Base-by-base conservation (phyloP, 2,888 invertebrate genomes). In the Hanleya hanleyi region DNA sequence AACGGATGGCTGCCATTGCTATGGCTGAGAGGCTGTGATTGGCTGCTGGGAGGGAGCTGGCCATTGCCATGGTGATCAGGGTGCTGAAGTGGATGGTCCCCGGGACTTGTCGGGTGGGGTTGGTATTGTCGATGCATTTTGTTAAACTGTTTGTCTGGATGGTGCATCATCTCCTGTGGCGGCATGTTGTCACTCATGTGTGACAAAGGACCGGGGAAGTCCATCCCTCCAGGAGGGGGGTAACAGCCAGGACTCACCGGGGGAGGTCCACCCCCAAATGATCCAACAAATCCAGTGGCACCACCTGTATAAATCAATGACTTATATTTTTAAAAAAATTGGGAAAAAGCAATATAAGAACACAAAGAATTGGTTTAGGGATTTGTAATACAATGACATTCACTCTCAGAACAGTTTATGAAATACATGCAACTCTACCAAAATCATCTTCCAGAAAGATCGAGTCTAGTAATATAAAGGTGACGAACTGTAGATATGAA, bases 101-200 rank as follows among this genome's bases (percentile, higher is more conserved):
- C 66, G 73, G 82, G 84, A 29, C 64, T 37, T n/a, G n/a, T 41
- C 91, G 88, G 83, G 75, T 77, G 37, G 73, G 71, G 47, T 36
- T 61, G 36, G 37, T 51, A 38, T 49, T 67, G 47, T 29, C 61
- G 57, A 41, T 32, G 74, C 7, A 1, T 7, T 26, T 37, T 64
- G n/a, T 95, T 96, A 69, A 97, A 92, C 84, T 96, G 95, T 90
- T 97, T 97, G 90, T 97, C 97, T 29, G 22, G 15, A 95, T 97
- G 96, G 88, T 96, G 96, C 7, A 97, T 93, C 62, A 96, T 96
- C 91, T 97, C 96, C 80, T 97, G 92, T n/a, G 96, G 95, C 88
- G 95, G 96, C 74, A 96, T 96, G 29, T 95, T 95, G 81, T 96
- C 96, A 87, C 94, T 95, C 73, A 96, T 92, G 90, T 96, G 96